Conservation (phyloP, 2,113 vertebrate genomes). For the Procavia capensis region DNA sequence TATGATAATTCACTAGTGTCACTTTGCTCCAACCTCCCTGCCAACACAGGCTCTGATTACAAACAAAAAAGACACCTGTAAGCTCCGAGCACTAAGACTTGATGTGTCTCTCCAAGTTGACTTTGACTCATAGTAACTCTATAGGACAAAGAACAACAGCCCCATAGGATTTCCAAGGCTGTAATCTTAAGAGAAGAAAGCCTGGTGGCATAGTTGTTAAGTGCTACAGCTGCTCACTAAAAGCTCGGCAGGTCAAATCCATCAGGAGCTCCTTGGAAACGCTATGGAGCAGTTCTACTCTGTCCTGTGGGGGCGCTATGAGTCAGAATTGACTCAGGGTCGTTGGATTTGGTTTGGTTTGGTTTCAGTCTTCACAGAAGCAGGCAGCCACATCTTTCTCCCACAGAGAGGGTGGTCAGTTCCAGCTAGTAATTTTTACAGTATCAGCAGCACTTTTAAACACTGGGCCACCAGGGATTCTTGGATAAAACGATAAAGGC, state of each 20-base stretch:
- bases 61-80: background rate
- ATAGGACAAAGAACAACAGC: background rate
- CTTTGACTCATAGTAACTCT: no score
- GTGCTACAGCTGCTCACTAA: no score
- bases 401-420: background rate
- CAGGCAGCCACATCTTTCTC: no score
- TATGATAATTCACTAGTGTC: background rate
- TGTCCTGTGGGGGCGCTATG: no score
- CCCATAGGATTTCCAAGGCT: background rate
- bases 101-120: background rate
- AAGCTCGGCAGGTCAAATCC: no score
- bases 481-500: background rate
- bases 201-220: no score
- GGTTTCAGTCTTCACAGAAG: no score
- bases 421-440: background rate
- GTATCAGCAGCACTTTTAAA: background rate
- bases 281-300: no score
- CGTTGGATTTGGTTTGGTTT: no score
- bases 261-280: no score
- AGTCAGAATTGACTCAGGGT: no score
- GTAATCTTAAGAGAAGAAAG: no score
- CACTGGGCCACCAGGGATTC: background rate
- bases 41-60: background rate
- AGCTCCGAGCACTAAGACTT: background rate
- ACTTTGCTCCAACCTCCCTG: background rate